phyloP scores from a whole-genome alignment of 2,797 vertebrate genomes.

The Kryptolebias ocellatus region DNA sequence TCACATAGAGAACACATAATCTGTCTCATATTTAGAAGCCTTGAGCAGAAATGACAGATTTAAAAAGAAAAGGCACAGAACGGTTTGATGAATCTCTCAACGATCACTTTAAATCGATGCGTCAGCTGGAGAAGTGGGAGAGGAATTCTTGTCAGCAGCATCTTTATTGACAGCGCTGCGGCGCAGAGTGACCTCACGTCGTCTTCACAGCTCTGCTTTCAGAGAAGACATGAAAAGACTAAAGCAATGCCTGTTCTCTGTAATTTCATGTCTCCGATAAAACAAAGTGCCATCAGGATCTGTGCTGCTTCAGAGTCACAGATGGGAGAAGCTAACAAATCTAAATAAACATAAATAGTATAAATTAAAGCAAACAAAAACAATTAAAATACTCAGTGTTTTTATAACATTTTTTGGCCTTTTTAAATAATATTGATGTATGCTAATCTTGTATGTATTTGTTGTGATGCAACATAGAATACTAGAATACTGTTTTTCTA shows the following conservation, averaged over 20 bases:
- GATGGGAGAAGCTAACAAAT: too few species aligned
- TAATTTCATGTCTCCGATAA: not conserved
- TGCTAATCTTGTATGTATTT: too few species aligned
- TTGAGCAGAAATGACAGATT: constrained; percentile 2
- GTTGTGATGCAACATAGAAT: too few species aligned
- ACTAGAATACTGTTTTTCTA: too few species aligned
- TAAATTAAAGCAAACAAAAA: too few species aligned
- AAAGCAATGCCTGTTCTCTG: not conserved
- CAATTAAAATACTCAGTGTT: too few species aligned
- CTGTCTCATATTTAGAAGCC: constrained; percentile 6
- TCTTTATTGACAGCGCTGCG: constrained; percentile 19
- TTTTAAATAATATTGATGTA: too few species aligned
- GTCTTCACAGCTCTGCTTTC: constrained; percentile 15
- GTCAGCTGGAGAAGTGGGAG: not conserved
- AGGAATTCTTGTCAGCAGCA: constrained; percentile 14
- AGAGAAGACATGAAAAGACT: too few species aligned
- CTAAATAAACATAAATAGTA: too few species aligned
- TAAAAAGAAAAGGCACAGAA: constrained; percentile 17
- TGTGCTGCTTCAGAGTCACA: too few species aligned
- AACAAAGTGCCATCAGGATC: too few species aligned
- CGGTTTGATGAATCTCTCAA: not conserved
- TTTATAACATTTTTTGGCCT: too few species aligned
- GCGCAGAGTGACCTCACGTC: constrained; percentile 10
- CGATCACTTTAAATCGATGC: constrained; percentile 5
- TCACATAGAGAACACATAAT: constrained; percentile 1